A percentile compares a stretch with the other conserved stretches of the same genome.
Conservation (phyloP, 2,113 vertebrate genomes). For the Salminus brasiliensis region DNA sequence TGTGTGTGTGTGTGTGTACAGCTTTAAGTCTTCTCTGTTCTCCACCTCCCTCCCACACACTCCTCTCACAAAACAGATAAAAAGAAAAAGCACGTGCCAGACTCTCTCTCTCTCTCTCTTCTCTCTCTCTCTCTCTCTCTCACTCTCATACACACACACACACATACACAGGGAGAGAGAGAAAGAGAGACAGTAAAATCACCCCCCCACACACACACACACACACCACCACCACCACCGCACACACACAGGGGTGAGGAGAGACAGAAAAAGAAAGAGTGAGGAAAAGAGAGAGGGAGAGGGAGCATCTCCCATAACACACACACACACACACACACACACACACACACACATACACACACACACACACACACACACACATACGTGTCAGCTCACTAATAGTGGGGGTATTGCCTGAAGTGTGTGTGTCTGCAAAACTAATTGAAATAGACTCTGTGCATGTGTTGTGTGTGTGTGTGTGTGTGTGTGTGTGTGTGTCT, state of each 20-base stretch:
- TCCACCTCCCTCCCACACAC: constrained; percentile 12
- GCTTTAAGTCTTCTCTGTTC: constrained; percentile 24
- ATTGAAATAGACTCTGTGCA: no score
- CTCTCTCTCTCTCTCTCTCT: no score
- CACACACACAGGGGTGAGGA: not conserved
- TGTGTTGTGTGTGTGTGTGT: constrained; percentile 21
- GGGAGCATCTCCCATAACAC: no score
- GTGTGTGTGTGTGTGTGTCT: constrained; percentile 35
- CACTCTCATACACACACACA: not conserved
- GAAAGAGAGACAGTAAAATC: not conserved
- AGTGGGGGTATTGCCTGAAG: no score
- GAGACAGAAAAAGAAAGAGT: constrained; percentile 28
- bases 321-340: no score
- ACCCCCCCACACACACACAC: not conserved
- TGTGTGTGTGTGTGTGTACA: constrained; percentile 7
- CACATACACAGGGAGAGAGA: constrained; percentile 5
- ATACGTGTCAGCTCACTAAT: no score
- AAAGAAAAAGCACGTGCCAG: constrained; percentile 23
- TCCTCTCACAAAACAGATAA: not conserved
- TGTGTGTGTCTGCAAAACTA: no score
- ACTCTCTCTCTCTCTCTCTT: not conserved
- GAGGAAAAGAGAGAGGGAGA: constrained; percentile 36
- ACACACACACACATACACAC: no score
- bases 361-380: no score
- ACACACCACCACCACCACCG: no score